phyloP scores from a whole-genome alignment of 2,113 vertebrate species.

The Pluvialis apricaria region DNA sequence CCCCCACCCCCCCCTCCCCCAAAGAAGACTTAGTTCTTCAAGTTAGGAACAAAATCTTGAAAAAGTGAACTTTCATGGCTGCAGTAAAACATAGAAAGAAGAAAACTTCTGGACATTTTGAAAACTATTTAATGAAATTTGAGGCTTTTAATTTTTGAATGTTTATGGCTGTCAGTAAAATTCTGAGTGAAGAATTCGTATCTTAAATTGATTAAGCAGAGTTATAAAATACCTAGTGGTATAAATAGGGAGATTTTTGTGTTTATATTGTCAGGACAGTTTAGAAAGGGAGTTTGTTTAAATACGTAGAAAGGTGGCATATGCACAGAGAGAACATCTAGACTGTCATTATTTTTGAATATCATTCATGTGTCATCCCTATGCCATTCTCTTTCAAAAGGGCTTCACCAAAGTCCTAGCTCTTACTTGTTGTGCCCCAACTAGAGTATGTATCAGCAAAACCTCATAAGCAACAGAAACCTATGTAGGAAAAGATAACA shows the following conservation, averaged over 20 bases:
- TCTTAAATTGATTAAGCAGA: neutral
- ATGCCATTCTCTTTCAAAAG: neutral
- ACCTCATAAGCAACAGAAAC: neutral
- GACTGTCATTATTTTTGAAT: neutral
- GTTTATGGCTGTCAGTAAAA: neutral
- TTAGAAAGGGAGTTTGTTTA: neutral
- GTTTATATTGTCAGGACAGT: neutral
- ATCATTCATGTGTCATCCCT: neutral
- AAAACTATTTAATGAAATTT: neutral
- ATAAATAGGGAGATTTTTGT: neutral
- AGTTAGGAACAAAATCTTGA: neutral
- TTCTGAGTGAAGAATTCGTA: neutral
- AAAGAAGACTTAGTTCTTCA: neutral
- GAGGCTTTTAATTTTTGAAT: neutral
- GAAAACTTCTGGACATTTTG: neutral
- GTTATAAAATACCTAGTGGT: neutral
- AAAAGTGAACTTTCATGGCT: neutral
- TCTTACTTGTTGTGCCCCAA: neutral
- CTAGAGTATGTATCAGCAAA: neutral
- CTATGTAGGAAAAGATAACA: neutral
- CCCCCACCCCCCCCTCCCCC: fast-evolving
- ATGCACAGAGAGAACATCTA: neutral
- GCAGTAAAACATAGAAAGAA: neutral
- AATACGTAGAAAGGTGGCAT: neutral
- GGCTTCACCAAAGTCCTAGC: neutral